A percentile compares a stretch with the other conserved stretches of the same genome.
Evolutionary conservation across 2,888 invertebrate genomes (phyloP).

Genomic region (Thereva unica): DNA sequence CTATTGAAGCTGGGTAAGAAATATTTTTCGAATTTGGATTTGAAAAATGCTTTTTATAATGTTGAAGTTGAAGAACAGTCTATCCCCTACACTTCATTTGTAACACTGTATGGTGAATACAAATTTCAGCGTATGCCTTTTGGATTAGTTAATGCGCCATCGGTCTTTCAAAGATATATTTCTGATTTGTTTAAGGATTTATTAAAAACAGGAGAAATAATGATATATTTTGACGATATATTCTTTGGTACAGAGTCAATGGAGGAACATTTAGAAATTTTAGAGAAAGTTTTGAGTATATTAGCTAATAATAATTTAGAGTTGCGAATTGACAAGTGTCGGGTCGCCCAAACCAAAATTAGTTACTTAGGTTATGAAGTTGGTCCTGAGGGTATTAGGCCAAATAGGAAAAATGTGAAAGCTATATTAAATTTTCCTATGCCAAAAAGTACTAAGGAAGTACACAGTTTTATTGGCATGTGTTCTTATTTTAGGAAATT

Average conservation of each 20-base stretch:
- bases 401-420: conserved; percentile 10
- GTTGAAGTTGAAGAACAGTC: conserved; percentile 39
- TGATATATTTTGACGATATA: conserved; percentile 43
- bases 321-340: conserved; percentile 12
- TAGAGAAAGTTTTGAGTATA: not conserved
- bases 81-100: conserved; percentile 9
- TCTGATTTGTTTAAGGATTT: not conserved
- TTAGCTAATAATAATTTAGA: not conserved
- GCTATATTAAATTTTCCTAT: conserved; percentile 13
- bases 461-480: conserved; percentile 31
- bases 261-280: not conserved
- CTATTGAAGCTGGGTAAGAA: conserved; percentile 18
- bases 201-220: conserved; percentile 30
- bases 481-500: conserved; percentile 29
- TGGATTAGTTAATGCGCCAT: conserved; percentile 36
- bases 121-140: conserved; percentile 39
- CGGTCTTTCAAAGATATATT: conserved; percentile 40
- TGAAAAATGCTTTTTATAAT: conserved; percentile 4
- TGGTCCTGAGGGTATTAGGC: conserved; percentile 2
- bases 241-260: conserved; percentile 2
- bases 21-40: conserved; percentile 40
- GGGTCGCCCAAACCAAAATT: not conserved
- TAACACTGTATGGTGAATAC: conserved; percentile 7
- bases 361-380: conserved; percentile 12
- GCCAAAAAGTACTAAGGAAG: conserved; percentile 19